phyloP scores from a whole-genome alignment of 1,140 invertebrate species.

The Homarus americanus region DNA sequence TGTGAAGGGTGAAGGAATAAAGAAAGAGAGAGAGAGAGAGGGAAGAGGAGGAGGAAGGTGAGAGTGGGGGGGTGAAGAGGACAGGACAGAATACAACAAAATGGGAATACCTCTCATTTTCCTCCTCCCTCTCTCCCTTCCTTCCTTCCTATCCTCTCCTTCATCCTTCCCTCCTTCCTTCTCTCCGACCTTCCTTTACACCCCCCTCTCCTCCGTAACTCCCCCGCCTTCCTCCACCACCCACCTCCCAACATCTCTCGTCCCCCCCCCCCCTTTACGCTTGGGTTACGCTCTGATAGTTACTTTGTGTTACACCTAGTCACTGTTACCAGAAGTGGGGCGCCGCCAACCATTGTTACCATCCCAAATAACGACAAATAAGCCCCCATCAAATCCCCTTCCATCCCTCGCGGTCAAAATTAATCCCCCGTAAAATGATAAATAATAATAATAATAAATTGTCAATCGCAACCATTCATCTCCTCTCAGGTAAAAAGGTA shows the following conservation, averaged over 20 bases:
- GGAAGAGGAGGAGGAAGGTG: neutral
- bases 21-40: neutral
- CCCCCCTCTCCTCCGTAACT: neutral
- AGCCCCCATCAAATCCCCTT: too few relatives aligned
- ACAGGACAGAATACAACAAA: neutral
- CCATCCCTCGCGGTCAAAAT: too few relatives aligned
- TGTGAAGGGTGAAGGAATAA: neutral
- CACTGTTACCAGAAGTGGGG: too few relatives aligned
- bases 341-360: too few relatives aligned
- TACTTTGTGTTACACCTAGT: too few relatives aligned
- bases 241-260: neutral
- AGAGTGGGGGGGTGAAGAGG: neutral
- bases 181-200: neutral
- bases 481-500: too few relatives aligned
- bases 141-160: neutral
- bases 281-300: too few relatives aligned
- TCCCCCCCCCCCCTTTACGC: neutral
- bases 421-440: too few relatives aligned
- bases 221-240: neutral
- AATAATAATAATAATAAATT: too few relatives aligned
- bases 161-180: too few relatives aligned
- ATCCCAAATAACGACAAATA: too few relatives aligned
- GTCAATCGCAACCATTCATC: too few relatives aligned
- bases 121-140: neutral
- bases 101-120: neutral